These are phyloP conservation scores for Mamestra configurata DNA, from an alignment of 1,140 invertebrate genomes.

Conservation along the genomic window DNA sequence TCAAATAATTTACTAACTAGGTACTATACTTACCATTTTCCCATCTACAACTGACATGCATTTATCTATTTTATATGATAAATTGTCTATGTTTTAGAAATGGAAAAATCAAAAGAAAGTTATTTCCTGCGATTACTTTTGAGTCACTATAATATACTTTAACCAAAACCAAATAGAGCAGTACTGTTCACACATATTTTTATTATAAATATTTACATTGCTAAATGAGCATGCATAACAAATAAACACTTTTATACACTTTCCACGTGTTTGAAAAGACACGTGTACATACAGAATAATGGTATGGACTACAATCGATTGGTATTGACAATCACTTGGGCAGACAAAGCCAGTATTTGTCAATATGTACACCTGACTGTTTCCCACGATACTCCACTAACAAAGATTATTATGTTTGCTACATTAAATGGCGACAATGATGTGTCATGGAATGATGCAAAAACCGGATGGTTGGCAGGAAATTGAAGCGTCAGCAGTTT, in stretches of 20 bases:
- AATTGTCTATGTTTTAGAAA: no score
- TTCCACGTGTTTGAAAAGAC: neutral
- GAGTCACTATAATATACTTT: no score
- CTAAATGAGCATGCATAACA: neutral
- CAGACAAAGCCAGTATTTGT: slow-evolving; percentile 37
- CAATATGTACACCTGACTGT: slow-evolving; percentile 31
- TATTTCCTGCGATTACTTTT: no score
- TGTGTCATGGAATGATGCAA: no score
- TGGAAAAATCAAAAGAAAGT: no score
- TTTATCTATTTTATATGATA: no score
- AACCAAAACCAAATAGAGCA: no score
- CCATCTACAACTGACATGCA: neutral
- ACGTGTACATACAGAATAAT: neutral
- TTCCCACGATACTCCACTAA: slow-evolving; percentile 22
- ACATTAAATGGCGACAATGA: no score
- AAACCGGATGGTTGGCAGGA: no score
- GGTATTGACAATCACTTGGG: slow-evolving; percentile 5
- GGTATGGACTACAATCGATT: neutral
- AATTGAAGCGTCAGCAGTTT: no score
- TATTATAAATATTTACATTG: neutral
- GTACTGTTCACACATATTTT: no score
- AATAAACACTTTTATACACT: neutral
- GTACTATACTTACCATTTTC: no score
- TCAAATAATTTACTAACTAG: neutral
- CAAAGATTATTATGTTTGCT: neutral